Evolutionary conservation across 2,113 vertebrate genomes (phyloP).

Genomic region (Morone chrysops): DNA sequence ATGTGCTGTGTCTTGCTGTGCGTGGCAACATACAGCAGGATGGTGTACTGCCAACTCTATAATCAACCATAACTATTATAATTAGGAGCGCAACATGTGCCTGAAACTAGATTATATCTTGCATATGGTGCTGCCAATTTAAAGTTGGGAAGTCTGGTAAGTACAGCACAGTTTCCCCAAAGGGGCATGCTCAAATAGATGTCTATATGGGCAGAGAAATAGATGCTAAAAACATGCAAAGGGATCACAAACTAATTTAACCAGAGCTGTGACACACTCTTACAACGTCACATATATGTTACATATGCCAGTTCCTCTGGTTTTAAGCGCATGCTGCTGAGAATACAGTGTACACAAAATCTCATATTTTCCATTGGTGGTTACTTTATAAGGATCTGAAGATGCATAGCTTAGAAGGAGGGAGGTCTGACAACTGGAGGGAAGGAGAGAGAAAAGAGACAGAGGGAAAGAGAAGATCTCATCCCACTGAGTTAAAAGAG

Average conservation of each 20-base stretch:
- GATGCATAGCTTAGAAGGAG: constrained; percentile 21
- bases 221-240: neutral
- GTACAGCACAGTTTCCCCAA: neutral
- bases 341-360: constrained; percentile 8
- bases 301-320: constrained; percentile 22
- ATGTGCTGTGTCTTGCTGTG: constrained; percentile 3
- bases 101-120: constrained; percentile 43
- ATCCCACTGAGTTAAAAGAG: constrained; percentile 37
- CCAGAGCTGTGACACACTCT: constrained; percentile 11
- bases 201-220: constrained; percentile 1
- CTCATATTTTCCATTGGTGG: constrained; percentile 45
- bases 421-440: constrained; percentile 29
- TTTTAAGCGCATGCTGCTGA: constrained; percentile 29
- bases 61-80: constrained; percentile 30
- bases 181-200: constrained; percentile 15
- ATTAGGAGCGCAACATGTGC: constrained; percentile 12
- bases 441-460: constrained; percentile 20
- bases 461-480: constrained; percentile 33
- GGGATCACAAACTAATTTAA: neutral
- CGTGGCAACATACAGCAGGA: neutral
- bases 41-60: constrained; percentile 10
- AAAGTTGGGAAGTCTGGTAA: neutral
- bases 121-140: constrained; percentile 26
- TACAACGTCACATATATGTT: constrained; percentile 1
- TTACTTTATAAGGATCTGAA: constrained; percentile 50